phyloP scores from a whole-genome alignment of 2,797 vertebrate genomes.

The Delichon dasypus region DNA sequence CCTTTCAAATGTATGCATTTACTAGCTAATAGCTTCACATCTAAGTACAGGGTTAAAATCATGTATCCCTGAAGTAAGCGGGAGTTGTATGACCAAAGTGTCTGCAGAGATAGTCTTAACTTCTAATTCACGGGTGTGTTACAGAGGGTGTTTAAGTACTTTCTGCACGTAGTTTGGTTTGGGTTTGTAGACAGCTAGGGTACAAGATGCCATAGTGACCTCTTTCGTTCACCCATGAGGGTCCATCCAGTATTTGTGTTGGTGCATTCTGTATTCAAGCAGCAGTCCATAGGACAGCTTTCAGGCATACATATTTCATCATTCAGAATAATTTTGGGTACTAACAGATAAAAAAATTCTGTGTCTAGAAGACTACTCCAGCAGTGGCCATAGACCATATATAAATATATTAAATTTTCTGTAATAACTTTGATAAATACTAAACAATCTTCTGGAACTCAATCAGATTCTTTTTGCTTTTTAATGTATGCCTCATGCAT shows the following conservation, averaged over 20 bases:
- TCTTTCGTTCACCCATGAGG: background rate
- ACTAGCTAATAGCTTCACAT: slow-evolving; percentile 18
- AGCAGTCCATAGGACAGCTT: background rate
- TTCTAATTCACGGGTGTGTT: background rate
- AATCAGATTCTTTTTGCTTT: background rate
- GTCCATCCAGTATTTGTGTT: background rate
- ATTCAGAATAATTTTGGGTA: background rate
- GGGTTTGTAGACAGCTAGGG: background rate
- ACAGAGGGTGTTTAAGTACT: background rate
- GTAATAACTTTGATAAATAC: slow-evolving; percentile 29
- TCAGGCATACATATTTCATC: background rate
- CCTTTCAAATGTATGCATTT: background rate
- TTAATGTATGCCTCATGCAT: background rate
- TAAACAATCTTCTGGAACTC: background rate
- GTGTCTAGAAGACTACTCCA: slow-evolving; percentile 3
- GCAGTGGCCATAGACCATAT: background rate
- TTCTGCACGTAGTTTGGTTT: background rate
- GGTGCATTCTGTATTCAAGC: background rate
- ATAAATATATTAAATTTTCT: slow-evolving; percentile 1
- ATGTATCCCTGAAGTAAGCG: background rate
- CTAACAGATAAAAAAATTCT: slow-evolving; percentile 32
- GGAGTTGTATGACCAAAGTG: background rate
- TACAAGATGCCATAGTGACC: background rate
- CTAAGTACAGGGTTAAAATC: background rate
- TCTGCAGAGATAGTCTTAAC: background rate